Conservation (phyloP, 2,113 vertebrate species). For the Gadus chalcogrammus region DNA sequence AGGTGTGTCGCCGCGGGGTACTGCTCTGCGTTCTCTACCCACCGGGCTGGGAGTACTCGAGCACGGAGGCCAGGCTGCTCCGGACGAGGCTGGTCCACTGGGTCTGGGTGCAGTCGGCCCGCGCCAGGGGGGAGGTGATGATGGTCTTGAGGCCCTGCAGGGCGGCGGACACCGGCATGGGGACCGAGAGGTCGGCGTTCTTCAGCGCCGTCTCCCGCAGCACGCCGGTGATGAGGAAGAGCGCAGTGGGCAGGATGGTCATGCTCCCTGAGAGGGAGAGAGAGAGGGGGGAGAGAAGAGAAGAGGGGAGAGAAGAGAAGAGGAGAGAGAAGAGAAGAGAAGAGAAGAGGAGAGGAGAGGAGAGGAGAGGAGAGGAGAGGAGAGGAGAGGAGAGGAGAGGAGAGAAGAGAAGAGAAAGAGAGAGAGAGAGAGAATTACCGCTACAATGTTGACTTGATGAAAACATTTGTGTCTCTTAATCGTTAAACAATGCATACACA, state of each 20-base stretch:
- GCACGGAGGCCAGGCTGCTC: conserved; percentile 89
- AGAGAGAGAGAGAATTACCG: no score
- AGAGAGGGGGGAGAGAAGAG: not conserved
- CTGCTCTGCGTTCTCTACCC: not conserved
- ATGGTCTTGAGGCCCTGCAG: conserved; percentile 94
- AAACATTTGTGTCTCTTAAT: no score
- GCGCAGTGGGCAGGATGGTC: conserved; percentile 91
- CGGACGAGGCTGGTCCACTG: conserved; percentile 94
- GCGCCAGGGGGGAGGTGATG: conserved; percentile 84
- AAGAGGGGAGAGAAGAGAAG: no score
- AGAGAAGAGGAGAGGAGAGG: no score
- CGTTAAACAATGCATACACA: no score
- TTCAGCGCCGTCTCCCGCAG: conserved; percentile 91
- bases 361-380: conserved; percentile 26
- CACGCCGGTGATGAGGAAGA: conserved; percentile 94
- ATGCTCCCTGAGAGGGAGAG: conserved; percentile 81
- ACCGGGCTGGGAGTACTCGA: conserved; percentile 92
- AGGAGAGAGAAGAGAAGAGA: no score
- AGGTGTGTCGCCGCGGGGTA: no score
- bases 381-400: no score
- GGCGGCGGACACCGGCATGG: conserved; percentile 84
- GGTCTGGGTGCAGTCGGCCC: conserved; percentile 79
- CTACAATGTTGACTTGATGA: no score
- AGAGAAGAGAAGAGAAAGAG: not conserved
- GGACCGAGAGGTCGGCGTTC: conserved; percentile 79